Base-by-base conservation (phyloP, 2,888 invertebrate genomes). In the Neoscelio sp. region DNA sequence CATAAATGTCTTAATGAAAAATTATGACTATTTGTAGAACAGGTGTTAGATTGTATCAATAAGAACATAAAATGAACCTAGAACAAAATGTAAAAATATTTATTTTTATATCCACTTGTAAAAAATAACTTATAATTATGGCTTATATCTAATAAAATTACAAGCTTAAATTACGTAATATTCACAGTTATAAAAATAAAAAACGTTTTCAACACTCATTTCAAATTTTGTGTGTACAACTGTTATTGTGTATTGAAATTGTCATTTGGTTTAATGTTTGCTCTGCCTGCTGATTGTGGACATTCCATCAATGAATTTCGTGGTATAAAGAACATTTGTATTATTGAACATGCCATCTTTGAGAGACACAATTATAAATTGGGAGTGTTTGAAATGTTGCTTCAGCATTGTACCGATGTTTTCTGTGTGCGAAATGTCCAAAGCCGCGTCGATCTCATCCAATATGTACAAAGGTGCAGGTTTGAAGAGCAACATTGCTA, bases 341-440 rank as follows among this genome's bases (percentile, higher is more conserved):
- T 99, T 99, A 91, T 97, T 98, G 92, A 99, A 99, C 98, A 99
- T 99, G 20, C 99, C 99, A 90, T 99, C 99, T 89, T 99, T 99
- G 44, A 99, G 92, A 0, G 99, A 99, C 0, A 99, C 99, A 80
- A 99, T 96, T 84, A 99, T 96, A 91, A 99, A 99, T 95, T 99
- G 94, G 18, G 98, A 98, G 88, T 95, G 94, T 82, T 94, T 95
- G 89, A 99, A 99, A 90, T 98, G 97, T 8, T 93, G 92, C 88
- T 95, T 95, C 48, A 99, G 92, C 98, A 99, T 99, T 84, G 94
- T 94, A 2, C 99, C 99, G 87, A 99, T 99, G 91, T 99, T 99
- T 92, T 99, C 99, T 7, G 99, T 99, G 91, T 99, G 99, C 3
- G 97, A 97, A 82, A 99, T 94, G 92, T 99, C 99, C 18, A 99